Evolutionary conservation across 2,888 invertebrate genomes (phyloP).

Genomic region (Cheilosia variabilis): DNA sequence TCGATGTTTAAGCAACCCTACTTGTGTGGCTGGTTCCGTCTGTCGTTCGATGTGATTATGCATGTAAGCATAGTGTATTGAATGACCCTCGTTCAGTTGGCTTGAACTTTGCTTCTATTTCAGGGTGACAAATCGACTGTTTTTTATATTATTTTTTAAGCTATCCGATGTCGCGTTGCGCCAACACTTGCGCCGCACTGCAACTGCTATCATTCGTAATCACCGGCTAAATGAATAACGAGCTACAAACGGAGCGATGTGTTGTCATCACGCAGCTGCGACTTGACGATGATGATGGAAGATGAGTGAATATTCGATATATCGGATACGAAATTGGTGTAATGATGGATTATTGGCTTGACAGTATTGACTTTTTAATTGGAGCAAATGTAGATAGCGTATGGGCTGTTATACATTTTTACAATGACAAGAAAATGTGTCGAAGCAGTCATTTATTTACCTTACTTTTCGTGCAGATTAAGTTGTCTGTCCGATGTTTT

Average conservation of each 20-base stretch:
- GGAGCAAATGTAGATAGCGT: background rate
- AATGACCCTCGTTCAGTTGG: conserved; percentile 17
- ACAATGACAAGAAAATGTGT: background rate
- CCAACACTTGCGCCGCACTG: conserved; percentile 10
- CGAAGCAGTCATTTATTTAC: background rate
- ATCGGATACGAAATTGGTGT: conserved; percentile 34
- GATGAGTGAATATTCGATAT: conserved; percentile 39
- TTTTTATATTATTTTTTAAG: background rate
- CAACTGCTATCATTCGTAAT: conserved; percentile 13
- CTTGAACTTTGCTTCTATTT: conserved; percentile 30
- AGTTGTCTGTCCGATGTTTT: too few relatives aligned
- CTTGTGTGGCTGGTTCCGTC: conserved; percentile 4
- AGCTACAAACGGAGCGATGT: conserved; percentile 5
- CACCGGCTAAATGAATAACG: conserved; percentile 54
- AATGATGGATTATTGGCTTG: conserved; percentile 26
- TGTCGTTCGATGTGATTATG: conserved; percentile 38
- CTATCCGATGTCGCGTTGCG: conserved; percentile 34
- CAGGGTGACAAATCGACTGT: conserved; percentile 25
- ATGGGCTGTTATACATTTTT: background rate
- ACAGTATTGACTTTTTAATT: conserved; percentile 15
- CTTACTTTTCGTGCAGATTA: too few relatives aligned
- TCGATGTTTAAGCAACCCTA: too few relatives aligned
- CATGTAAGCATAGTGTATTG: background rate
- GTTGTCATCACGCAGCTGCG: conserved; percentile 29
- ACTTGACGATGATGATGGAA: conserved; percentile 26